Base-by-base conservation (phyloP, 2,888 invertebrate genomes). In the Drosophila nr. medialis region DNA sequence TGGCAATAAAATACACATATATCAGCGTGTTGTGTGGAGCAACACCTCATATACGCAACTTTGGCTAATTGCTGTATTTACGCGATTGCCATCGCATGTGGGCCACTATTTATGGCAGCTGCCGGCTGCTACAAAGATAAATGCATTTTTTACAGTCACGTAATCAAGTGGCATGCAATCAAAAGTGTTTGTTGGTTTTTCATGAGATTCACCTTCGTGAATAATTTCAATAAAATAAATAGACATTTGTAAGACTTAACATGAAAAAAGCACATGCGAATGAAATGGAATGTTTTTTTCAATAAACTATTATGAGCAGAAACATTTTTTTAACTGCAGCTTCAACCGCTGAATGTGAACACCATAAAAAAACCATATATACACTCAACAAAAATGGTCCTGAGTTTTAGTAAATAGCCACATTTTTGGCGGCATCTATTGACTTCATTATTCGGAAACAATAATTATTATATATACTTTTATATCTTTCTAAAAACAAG, bases 1-100 rank as follows among this genome's bases (percentile, higher is more conserved):
- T 49, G 58, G 53, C 71, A 36, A 61, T 75, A 55, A 71, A 75
- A 64, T 40, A 51, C 36, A 53, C 81, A 40, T 55, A 54, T 61
- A 58, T 27, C 21, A 15, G 15, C 60, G 21, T 40, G 30, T 54
- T 38, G 56, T 42, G 58, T 27, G 69, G 30, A 21, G 32, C 62
- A 61, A 70, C 79, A 67, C 45, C 64, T 58, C 80, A 72, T 82
- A 79, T 87, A 68, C 88, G 80, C 70, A 85, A 77, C 64, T 59
- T 73, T 49, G 45, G 62, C 77, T 82, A 87, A 83, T 88, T 82
- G 73, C 69, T 30, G 66, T 60, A 64, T 79, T 73, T 81, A 70
- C 64, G 53, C 67, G 77, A 81, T 77, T 79, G 73, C 64, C 48
- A 29, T 77, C 73, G 77, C 79, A 80, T 79, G 78, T 64, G 68